Conservation (phyloP, 2,797 vertebrate species). For the Thamnophis elegans region DNA sequence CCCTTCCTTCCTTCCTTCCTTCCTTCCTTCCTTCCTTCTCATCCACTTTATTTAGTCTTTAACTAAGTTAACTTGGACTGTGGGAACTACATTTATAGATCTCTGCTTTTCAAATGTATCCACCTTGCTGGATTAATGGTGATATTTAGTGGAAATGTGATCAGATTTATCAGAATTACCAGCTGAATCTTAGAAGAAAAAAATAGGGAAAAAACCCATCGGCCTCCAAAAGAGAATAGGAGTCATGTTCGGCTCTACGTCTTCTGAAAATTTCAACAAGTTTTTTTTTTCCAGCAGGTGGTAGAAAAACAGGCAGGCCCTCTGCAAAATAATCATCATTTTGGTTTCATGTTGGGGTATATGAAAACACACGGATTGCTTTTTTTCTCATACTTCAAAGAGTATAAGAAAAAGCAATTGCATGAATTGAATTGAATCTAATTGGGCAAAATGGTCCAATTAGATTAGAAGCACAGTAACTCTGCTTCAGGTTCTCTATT, state of each 20-base stretch:
- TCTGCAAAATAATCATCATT: neutral
- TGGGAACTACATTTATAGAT: neutral
- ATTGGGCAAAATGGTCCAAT: neutral
- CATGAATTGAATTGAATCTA: neutral
- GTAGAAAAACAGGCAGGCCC: neutral
- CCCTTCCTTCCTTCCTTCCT: too few relatives aligned
- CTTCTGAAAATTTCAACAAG: neutral
- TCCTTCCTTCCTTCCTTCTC: neutral
- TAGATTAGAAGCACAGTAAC: too few relatives aligned
- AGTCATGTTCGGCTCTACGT: too few relatives aligned
- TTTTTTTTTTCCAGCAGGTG: neutral
- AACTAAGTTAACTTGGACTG: neutral
- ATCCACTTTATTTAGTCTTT: neutral
- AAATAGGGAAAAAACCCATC: neutral
- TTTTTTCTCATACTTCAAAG: neutral
- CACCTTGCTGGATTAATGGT: neutral
- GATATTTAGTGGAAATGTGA: neutral
- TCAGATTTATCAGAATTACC: neutral
- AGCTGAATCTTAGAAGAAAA: neutral
- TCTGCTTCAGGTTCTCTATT: neutral
- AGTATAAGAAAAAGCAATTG: neutral
- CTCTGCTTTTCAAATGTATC: neutral
- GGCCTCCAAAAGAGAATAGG: neutral
- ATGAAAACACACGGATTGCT: neutral
- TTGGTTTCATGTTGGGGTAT: neutral